Evolutionary conservation across 2,113 vertebrate genomes (phyloP), one percentile per base, ranked within the genome.

Genomic region (Proteles cristata): DNA sequence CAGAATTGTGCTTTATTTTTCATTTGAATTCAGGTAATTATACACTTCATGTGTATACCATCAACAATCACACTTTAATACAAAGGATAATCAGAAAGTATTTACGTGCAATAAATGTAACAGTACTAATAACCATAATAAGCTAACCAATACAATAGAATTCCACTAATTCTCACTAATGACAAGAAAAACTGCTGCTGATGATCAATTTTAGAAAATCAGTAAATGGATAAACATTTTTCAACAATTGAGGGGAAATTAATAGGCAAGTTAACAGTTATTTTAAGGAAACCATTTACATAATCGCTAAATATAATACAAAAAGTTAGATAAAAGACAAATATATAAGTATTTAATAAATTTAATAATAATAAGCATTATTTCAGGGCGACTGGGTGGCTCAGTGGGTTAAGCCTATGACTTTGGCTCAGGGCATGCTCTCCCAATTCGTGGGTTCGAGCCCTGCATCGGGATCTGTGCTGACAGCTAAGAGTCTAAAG

Each of bases 271-370:
- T 73, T 39, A n/a, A 69, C n/a, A 82, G 23, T 21, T 83, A 77
- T 90, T 94, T 94, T 90, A 33, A 79, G 50, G 14, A 87, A 9
- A 92, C 2, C 3, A 87, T 93, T 95, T 84, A 74, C 55, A 87
- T 77, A 83, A 88, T 80, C 69, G 73, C 7, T 80, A 93, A 90
- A 39, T 25, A n/a, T 48, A 73, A 68, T 69, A 55, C 1, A 79
- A 93, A 87, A 87, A 11, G 15, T 25, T 71, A 95, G 15, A 28
- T 84, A 90, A 50, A 77, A 66, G 26, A 58, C 26, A 88, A 61
- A 48, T 85, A 93, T 68, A 81, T 76, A 66, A 90, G 4, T 0
- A 7, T 14, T n/a, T 48, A 50, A 50, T 50, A 50, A 50, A 50
- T 50, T 50, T 50, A 50, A 50, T 50, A 50, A 50, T 50, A 50